Base-by-base conservation (phyloP, 2,888 invertebrate genomes). In the Eupithecia abbreviata region DNA sequence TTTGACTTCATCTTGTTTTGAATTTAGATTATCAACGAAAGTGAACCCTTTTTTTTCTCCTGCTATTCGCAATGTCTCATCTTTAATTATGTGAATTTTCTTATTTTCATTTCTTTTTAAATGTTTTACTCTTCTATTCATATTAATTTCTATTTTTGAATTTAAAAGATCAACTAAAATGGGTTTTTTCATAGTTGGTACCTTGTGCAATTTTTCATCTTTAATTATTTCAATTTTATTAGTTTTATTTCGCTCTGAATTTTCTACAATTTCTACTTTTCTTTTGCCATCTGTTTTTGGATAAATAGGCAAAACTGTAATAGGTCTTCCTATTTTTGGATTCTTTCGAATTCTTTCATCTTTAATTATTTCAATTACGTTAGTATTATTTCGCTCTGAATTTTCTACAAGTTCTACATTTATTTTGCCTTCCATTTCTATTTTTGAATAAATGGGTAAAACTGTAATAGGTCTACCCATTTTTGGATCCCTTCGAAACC, bases 1-100 rank as follows among this genome's bases (percentile, higher is more conserved):
- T 47, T 65, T 65, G 15, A 47, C 6, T 43, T 51, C 43, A 45
- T 74, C 71, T 13, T 45, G 68, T 71, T 55, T 73, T 15, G 45
- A 72, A 47, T 69, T 69, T 12, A 18, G 30, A 30, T 47, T 47
- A 18, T 69, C n/a, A n/a, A 18, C 42, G 6, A 41, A 6, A 15
- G 1, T 68, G 1, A 12, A 18, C 47, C 30, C 10, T 69, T 49
- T 9, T n/a, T n/a, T 9, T n/a, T 10, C 43, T 68, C 0, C 9
- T 0, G n/a, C 4, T 68, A 45, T 45, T 18, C 10, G 45, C 4
- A 68, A 15, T 9, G 42, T 68, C 4, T 62, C 62, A 12, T 62
- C 62, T 62, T 62, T 62, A 62, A 62, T 30, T 30, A 62, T 62
- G 12, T 62, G 30, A 62, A 62, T 62, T 62, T 62, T 18, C 62